These are phyloP conservation scores for Ictalurus furcatus DNA, from an alignment of 2,113 vertebrate species.

Conservation along the genomic window DNA sequence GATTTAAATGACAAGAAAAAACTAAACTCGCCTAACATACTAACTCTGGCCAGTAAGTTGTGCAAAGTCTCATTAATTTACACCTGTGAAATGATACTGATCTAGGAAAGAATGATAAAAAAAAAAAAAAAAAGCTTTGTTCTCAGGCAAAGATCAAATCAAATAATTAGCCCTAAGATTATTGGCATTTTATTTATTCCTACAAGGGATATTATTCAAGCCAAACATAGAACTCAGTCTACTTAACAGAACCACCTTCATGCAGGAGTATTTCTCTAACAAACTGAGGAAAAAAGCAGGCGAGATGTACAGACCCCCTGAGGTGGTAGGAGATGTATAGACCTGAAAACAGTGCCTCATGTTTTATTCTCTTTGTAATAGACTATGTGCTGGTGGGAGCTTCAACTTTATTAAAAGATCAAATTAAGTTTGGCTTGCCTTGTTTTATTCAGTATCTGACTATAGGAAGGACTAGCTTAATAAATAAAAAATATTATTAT, in stretches of 20 bases:
- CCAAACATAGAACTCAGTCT: neutral
- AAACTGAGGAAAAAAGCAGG: neutral
- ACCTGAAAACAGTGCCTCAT: conserved; percentile 3
- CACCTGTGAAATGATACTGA: neutral
- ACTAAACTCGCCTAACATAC: neutral
- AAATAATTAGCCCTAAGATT: neutral
- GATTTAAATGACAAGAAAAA: neutral
- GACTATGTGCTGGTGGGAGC: neutral
- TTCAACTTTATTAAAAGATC: neutral
- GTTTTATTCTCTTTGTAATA: conserved; percentile 26
- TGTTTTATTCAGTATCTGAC: neutral
- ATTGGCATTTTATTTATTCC: neutral
- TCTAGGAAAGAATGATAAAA: neutral
- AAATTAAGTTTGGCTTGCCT: neutral
- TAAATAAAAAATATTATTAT: neutral
- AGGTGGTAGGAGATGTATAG: neutral
- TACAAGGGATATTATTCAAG: neutral
- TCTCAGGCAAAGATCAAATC: neutral
- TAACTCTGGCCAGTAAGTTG: neutral
- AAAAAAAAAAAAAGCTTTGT: neutral
- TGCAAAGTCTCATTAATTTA: neutral
- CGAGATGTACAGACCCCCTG: neutral
- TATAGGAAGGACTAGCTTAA: neutral
- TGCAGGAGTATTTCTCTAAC: neutral
- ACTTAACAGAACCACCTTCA: neutral